Conservation (phyloP, 2,888 invertebrate species). For the Papilio gigon region DNA sequence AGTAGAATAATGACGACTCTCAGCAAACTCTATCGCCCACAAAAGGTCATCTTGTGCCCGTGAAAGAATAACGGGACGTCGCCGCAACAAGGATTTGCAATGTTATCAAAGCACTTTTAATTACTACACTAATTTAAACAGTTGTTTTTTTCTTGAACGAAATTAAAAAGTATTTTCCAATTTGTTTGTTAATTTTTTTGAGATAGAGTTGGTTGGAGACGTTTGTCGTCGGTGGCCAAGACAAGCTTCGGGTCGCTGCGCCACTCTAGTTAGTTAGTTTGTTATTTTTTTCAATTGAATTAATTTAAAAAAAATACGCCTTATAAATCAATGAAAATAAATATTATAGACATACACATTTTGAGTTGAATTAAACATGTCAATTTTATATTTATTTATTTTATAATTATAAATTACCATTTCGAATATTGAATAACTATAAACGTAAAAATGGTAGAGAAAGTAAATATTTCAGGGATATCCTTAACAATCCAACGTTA, state of each 20-base stretch:
- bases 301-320: too few species aligned
- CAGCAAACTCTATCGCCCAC: constrained; percentile 66
- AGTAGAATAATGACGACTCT: constrained; percentile 71
- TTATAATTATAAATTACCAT: too few species aligned
- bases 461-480: constrained; percentile 43
- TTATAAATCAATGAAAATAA: too few species aligned
- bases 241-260: too few species aligned
- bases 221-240: too few species aligned
- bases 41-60: constrained; percentile 72
- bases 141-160: too few species aligned
- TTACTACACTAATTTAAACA: not conserved
- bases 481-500: constrained; percentile 65
- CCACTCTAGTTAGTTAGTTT: too few species aligned
- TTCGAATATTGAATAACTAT: not conserved
- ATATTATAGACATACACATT: too few species aligned
- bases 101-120: not conserved
- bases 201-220: too few species aligned
- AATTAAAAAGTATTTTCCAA: not conserved
- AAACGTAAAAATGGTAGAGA: not conserved
- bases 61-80: constrained; percentile 58
- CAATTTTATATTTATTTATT: not conserved
- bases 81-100: not conserved
- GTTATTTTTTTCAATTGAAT: too few species aligned
- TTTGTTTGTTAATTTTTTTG: not conserved
- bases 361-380: not conserved